Evolutionary conservation across 2,113 vertebrate genomes (phyloP), one percentile per base, ranked within the genome.

Genomic region (Coracopsis vasa): DNA sequence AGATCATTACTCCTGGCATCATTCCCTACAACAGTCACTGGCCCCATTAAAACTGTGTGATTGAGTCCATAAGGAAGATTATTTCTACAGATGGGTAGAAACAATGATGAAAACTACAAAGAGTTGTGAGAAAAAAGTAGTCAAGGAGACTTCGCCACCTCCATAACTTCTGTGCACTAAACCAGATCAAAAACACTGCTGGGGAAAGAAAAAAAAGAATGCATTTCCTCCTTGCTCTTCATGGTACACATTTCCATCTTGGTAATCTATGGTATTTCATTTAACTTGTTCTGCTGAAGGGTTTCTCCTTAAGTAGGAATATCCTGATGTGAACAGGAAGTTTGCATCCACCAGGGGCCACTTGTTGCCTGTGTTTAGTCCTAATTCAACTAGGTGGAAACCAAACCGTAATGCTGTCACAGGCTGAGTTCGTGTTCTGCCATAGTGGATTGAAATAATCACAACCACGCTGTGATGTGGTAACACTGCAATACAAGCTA

Each of bases 71-170:
- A 84, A 78, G 71, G 71, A 83, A 72, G 20, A 86, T 60, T 25
- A 31, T 92, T 93, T 62, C 79, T 61, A 66, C 80, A 94, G 79
- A 85, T 71, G 75, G 79, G 88, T 23, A 78, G 94, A 90, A 94
- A 96, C 75, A 93, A 86, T 58, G 42, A 78, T 61, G 35, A 66
- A 53, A 86, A 92, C 75, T 80, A 93, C 82, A 78, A 90, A 92
- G 60, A 50, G 41, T 90, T 56, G 45, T 27, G 19, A 66, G 82
- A 66, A 85, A 87, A 58, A 81, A 95, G 94, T 93, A 93, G 95
- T 82, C 92, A 96, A 92, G 93, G 93, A 96, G 75, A 93, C 56
- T 94, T 92, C 71, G 86, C 95, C 90, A 93, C 94, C 95, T 96
- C 92, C 93, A 4, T 70, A 93, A 95, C 71, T 95, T 94, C 92